phyloP scores from a whole-genome alignment of 2,113 vertebrate genomes.

The Salvelinus alpinus region DNA sequence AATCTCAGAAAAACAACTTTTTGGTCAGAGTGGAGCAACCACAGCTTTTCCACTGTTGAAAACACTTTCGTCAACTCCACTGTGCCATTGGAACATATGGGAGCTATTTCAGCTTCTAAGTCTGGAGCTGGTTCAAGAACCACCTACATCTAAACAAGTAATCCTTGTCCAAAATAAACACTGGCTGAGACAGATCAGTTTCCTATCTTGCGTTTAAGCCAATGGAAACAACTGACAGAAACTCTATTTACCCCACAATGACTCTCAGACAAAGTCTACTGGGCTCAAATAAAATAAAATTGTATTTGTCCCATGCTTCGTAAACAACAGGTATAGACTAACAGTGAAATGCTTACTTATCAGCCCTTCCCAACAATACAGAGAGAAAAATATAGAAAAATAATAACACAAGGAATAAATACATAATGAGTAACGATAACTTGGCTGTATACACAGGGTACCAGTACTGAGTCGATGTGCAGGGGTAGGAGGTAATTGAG shows the following conservation, averaged over 20 bases:
- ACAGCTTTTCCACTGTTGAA: slow-evolving; percentile 37
- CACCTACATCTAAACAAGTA: slow-evolving; percentile 56
- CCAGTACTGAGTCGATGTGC: too few species aligned
- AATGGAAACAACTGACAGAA: neutral
- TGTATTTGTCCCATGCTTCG: too few species aligned
- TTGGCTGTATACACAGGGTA: too few species aligned
- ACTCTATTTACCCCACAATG: neutral
- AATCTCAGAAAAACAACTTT: slow-evolving; percentile 20
- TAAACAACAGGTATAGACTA: too few species aligned
- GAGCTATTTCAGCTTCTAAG: slow-evolving; percentile 46
- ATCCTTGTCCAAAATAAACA: slow-evolving; percentile 40
- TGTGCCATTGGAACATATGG: slow-evolving; percentile 46
- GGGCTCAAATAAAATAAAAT: slow-evolving; percentile 34
- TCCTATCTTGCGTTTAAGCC: neutral
- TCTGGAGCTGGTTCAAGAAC: slow-evolving; percentile 37
- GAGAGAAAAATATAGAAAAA: too few species aligned
- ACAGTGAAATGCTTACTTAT: neutral
- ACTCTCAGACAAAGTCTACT: neutral
- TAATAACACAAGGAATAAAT: too few species aligned
- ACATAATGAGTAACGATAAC: too few species aligned
- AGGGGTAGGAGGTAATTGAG: too few species aligned
- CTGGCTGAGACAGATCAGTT: slow-evolving; percentile 1
- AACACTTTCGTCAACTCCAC: slow-evolving; percentile 35
- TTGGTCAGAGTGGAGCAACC: slow-evolving; percentile 17
- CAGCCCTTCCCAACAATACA: neutral